phyloP scores from a whole-genome alignment of 2,888 invertebrate genomes.

The Galerucella nymphaeae region DNA sequence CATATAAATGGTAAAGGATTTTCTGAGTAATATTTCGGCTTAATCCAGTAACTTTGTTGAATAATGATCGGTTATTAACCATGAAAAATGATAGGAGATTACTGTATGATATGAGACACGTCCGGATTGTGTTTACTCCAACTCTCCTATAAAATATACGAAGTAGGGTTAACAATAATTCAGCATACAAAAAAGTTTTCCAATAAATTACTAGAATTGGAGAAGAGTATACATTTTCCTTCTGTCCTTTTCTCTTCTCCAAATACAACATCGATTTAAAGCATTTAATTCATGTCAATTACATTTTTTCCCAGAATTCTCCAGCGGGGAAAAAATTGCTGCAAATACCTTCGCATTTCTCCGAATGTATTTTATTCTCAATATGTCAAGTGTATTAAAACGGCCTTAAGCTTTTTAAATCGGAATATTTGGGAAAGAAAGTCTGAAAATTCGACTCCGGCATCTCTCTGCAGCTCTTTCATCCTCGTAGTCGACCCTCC shows the following conservation, averaged over 20 bases:
- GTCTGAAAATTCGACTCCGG: slow-evolving; percentile 21
- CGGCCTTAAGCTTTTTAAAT: slow-evolving; percentile 23
- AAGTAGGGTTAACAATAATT: not conserved
- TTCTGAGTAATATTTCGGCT: slow-evolving; percentile 26
- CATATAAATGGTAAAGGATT: slow-evolving; percentile 33
- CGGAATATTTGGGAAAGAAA: slow-evolving; percentile 22
- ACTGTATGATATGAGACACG: slow-evolving; percentile 7
- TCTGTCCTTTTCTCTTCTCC: too few relatives aligned
- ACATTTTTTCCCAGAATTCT: too few relatives aligned
- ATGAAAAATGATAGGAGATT: slow-evolving; percentile 28
- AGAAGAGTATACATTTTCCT: too few relatives aligned
- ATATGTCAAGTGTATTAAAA: slow-evolving; percentile 29
- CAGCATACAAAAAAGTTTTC: not conserved
- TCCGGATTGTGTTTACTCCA: not conserved
- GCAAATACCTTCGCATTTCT: not conserved
- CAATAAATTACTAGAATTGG: too few relatives aligned
- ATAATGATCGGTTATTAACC: slow-evolving; percentile 27
- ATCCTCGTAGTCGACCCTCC: slow-evolving; percentile 16
- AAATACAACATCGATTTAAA: too few relatives aligned
- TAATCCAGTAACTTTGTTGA: slow-evolving; percentile 28
- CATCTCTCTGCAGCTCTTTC: slow-evolving; percentile 10
- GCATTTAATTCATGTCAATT: too few relatives aligned
- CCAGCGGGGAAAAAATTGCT: too few relatives aligned
- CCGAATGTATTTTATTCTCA: slow-evolving; percentile 12
- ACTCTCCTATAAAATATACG: not conserved